Percentiles rank a stretch among this genome's conserved stretches.
Conservation (phyloP, 2,113 vertebrate species). For the Thinocorus orbignyianus region DNA sequence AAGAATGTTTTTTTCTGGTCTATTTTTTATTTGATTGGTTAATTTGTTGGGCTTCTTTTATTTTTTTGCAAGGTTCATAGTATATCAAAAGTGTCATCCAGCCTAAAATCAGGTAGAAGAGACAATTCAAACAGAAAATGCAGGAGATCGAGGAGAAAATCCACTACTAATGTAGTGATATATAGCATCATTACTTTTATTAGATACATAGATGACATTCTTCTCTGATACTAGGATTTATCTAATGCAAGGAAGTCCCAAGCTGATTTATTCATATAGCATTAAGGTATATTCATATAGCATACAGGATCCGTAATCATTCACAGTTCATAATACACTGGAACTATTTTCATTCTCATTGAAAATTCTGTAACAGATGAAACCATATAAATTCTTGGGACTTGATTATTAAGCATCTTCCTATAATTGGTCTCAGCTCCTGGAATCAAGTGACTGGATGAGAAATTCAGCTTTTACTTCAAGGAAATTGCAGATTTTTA, state of each 20-base stretch:
- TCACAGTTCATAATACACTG: background rate
- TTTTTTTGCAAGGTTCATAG: background rate
- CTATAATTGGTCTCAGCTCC: background rate
- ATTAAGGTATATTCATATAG: background rate
- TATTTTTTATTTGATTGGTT: background rate
- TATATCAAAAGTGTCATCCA: background rate
- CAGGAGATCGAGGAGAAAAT: background rate
- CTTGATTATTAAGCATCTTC: background rate
- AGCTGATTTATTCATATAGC: background rate
- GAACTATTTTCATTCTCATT: background rate
- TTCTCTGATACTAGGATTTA: background rate
- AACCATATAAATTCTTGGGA: background rate
- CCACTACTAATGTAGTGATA: background rate
- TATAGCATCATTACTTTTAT: background rate
- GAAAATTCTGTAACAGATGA: background rate
- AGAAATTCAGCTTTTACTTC: background rate
- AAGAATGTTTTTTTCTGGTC: background rate
- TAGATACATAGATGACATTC: background rate
- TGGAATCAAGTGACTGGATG: background rate
- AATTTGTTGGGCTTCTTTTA: too few relatives aligned
- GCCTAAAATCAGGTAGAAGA: background rate
- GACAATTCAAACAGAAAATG: background rate
- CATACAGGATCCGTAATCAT: background rate
- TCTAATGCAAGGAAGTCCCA: background rate
- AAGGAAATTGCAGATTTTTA: background rate